Percentiles rank a stretch among this genome's conserved stretches.
Conservation (phyloP, 2,888 invertebrate species). For the Lasioglossum morio region DNA sequence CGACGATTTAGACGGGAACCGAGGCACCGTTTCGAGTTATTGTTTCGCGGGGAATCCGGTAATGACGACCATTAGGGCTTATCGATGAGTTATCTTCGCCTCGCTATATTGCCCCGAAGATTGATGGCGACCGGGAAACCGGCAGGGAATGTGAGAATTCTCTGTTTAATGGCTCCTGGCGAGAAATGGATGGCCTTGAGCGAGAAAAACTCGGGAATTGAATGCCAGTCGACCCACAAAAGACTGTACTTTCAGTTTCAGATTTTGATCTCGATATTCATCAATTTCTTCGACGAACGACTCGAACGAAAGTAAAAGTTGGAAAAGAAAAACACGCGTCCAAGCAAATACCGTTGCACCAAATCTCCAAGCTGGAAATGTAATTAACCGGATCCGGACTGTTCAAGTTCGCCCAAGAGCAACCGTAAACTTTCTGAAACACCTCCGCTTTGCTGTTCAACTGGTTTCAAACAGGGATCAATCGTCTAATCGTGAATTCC, state of each 20-base stretch:
- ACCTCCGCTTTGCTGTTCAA: background rate
- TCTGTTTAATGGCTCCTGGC: background rate
- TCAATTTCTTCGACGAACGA: too few species aligned
- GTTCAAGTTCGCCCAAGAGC: background rate
- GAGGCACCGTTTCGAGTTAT: conserved; percentile 2
- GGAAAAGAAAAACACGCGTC: background rate
- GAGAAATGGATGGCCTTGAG: background rate
- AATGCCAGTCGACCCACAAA: background rate
- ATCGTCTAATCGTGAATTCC: background rate
- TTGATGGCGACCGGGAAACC: background rate
- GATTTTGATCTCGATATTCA: background rate
- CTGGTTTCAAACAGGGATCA: background rate
- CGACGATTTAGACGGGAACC: background rate
- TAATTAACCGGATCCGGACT: background rate
- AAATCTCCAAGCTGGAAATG: background rate
- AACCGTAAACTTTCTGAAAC: background rate
- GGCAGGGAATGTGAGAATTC: conserved; percentile 2
- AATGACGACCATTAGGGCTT: conserved; percentile 7
- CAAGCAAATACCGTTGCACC: background rate
- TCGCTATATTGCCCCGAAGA: background rate
- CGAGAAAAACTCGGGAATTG: background rate
- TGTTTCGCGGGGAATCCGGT: conserved; percentile 10
- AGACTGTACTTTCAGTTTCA: background rate
- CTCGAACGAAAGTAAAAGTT: background rate
- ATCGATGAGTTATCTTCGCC: conserved; percentile 6